A percentile compares a stretch with the other conserved stretches of the same genome.
These are phyloP conservation scores for Scylla paramamosain DNA, from an alignment of 1,140 invertebrate genomes.

Conservation along the genomic window DNA sequence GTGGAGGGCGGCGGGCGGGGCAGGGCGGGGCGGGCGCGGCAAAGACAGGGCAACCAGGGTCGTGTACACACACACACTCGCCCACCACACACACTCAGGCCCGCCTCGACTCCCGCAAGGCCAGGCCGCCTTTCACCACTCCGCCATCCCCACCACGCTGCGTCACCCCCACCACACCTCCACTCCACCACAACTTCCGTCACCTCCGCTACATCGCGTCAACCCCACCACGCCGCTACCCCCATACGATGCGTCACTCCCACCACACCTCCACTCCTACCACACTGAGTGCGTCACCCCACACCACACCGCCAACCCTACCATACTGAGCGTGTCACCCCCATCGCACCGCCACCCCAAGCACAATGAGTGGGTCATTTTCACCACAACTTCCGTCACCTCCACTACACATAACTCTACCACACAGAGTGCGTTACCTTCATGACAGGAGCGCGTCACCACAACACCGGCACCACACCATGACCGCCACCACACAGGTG, in stretches of 20 bases:
- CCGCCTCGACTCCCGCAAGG: background rate
- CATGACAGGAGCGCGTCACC: too few relatives aligned
- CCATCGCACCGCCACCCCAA: too few relatives aligned
- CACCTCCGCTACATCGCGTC: background rate
- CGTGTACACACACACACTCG: background rate
- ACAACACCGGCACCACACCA: too few relatives aligned
- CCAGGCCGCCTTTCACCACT: background rate
- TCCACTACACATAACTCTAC: background rate
- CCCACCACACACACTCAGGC: background rate
- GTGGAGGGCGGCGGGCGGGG: slow-evolving; percentile 28
- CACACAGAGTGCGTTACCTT: background rate
- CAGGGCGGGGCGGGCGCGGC: slow-evolving; percentile 24
- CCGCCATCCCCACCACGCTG: background rate
- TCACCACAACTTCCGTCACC: too few relatives aligned
- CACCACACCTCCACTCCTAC: background rate
- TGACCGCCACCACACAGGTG: too few relatives aligned
- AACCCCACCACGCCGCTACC: too few relatives aligned
- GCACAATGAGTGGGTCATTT: too few relatives aligned
- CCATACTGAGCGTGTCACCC: background rate
- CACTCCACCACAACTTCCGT: background rate
- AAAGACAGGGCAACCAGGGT: slow-evolving; percentile 35
- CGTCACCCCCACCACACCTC: background rate
- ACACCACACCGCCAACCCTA: background rate
- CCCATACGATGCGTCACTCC: too few relatives aligned
- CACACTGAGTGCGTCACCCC: background rate